phyloP scores from a whole-genome alignment of 2,797 vertebrate species.

The Sarcoramphus papa region DNA sequence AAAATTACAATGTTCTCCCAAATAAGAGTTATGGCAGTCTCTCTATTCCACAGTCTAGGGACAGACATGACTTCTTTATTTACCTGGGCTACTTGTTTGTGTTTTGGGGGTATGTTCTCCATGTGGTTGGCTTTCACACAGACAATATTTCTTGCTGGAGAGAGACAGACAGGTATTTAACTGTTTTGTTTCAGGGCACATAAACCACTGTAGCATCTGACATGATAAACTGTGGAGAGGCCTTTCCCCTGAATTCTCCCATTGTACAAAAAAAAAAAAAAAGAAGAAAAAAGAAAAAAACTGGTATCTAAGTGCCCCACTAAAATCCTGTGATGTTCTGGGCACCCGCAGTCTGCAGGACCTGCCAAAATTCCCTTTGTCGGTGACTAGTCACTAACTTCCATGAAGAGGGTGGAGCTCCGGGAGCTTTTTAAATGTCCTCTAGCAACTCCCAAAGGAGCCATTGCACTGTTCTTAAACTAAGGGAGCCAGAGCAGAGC shows the following conservation, averaged over 20 bases:
- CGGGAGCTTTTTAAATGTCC: neutral
- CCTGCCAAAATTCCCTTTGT: neutral
- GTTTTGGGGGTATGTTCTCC: constrained; percentile 81
- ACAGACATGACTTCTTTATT: neutral
- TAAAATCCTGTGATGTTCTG: neutral
- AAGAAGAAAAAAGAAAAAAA: too few relatives aligned
- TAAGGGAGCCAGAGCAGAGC: neutral
- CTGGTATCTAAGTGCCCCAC: neutral
- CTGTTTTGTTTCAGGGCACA: neutral
- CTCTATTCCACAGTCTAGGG: neutral
- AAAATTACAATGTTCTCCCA: neutral
- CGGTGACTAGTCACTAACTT: neutral
- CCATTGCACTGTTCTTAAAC: neutral
- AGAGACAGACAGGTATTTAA: neutral
- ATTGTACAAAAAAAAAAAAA: neutral
- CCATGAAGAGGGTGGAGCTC: neutral
- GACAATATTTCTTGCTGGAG: constrained; percentile 73
- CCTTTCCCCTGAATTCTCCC: neutral
- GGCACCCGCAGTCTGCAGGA: neutral
- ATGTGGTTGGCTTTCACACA: constrained; percentile 78
- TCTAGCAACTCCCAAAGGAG: neutral
- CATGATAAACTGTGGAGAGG: neutral
- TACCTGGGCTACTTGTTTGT: constrained; percentile 81
- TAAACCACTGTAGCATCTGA: neutral
- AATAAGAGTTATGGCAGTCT: neutral